Percentiles rank a stretch among this genome's conserved stretches.
Evolutionary conservation across 2,797 vertebrate genomes (phyloP).

Genomic region (Poecilia picta): DNA sequence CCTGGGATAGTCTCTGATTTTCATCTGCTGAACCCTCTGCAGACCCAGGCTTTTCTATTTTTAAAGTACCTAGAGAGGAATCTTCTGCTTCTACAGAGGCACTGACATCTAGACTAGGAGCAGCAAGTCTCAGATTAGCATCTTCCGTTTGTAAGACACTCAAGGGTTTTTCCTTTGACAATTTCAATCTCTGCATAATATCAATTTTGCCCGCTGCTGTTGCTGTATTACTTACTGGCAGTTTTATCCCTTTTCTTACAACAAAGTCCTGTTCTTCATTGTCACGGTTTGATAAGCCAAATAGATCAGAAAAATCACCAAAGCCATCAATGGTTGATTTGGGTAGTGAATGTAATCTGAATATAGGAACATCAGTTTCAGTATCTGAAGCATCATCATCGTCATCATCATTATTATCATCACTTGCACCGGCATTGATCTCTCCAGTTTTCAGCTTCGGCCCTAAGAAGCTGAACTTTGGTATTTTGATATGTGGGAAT

Average conservation of each 20-base stretch:
- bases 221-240: constrained; percentile 54
- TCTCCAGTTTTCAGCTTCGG: constrained; percentile 45
- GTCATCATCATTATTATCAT: constrained; percentile 20
- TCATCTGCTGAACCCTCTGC: constrained; percentile 38
- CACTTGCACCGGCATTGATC: constrained; percentile 21
- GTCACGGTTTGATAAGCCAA: constrained; percentile 40
- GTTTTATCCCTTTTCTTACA: constrained; percentile 62
- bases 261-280: constrained; percentile 57
- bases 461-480: constrained; percentile 47
- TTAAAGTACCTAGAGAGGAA: constrained; percentile 69
- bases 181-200: constrained; percentile 73
- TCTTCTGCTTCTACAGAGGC: constrained; percentile 33
- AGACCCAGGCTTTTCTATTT: constrained; percentile 66
- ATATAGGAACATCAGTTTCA: constrained; percentile 62
- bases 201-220: constrained; percentile 59
- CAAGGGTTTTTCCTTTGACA: constrained; percentile 56
- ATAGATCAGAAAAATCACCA: constrained; percentile 25
- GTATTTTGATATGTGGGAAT: constrained; percentile 50
- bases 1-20: constrained; percentile 64
- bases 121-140: constrained; percentile 28
- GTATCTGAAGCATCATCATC: constrained; percentile 18
- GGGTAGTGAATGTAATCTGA: constrained; percentile 76
- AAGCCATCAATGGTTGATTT: constrained; percentile 32
- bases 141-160: constrained; percentile 41
- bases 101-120: constrained; percentile 23